Evolutionary conservation across 2,888 invertebrate genomes (phyloP), one percentile per base, ranked within the genome.

Genomic region (Nebria salina): DNA sequence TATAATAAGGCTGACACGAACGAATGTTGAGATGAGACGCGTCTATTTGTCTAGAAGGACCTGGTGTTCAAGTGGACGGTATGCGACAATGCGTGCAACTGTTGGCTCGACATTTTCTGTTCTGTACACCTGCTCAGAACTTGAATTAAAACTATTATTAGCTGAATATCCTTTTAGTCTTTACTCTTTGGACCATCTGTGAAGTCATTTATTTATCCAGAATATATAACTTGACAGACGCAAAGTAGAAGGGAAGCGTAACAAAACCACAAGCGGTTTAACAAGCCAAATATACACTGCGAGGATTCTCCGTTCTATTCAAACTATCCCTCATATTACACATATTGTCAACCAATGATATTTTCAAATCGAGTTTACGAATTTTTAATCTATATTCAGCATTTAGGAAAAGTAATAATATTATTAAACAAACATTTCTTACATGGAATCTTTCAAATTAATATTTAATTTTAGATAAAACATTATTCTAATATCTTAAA

Each of bases 131-230:
- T 81, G 80, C 76, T 81, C 72, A 74, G 74, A 75, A 68, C 74
- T 79, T 81, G 80, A 81, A 81, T 81, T 81, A 81, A 81, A 81
- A 26, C 80, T 81, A 81, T 81, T 81, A 75, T 81, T 81, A 81
- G 80, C 75, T 65, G 66, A 54, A 81, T 75, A 72, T 34, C 73
- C 79, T 74, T 74, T 78, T 78, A 78, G 78, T 34, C 26, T 74
- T 72, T 25, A 78, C 78, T 78, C n/a, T 74, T 79, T 66, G 20
- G 15, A 34, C 65, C 79, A 79, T 79, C 79, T 79, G 79, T 65
- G 20, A 26, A 70, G 70, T 70, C 70, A 70, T 70, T 26, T 70
- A 70, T 70, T 70, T 70, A 26, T 70, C 34, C 70, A 70, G 34
- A 70, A 70, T 70, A 34, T 70, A 70, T 70, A 1, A 54, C 54